Conservation (phyloP, 2,113 vertebrate species). For the human region DNA sequence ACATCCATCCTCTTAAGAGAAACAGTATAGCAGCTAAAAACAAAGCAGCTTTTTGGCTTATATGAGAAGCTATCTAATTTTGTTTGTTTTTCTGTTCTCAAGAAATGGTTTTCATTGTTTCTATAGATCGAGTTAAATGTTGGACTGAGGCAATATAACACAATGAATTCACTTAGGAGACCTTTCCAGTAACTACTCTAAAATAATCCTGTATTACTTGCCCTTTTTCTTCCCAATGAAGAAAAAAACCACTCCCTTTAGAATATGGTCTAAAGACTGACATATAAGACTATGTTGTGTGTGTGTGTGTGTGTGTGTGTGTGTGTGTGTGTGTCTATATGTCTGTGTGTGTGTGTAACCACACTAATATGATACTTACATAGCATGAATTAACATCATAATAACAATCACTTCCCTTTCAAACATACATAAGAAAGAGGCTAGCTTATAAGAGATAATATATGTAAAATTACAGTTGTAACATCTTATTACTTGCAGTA, state of each 20-base stretch:
- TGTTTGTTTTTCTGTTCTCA: constrained; percentile 35
- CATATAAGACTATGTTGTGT: neutral
- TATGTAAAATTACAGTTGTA: neutral
- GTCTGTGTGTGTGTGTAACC: neutral
- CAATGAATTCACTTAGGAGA: constrained; percentile 27
- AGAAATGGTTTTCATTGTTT: constrained; percentile 35
- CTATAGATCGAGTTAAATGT: constrained; percentile 21
- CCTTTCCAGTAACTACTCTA: neutral
- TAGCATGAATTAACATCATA: neutral
- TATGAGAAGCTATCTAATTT: neutral
- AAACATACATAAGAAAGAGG: neutral
- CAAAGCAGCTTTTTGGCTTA: neutral
- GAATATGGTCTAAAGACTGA: neutral
- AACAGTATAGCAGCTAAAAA: constrained; percentile 41
- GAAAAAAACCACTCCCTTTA: neutral
- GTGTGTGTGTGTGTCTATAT: neutral
- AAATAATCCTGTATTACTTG: constrained; percentile 8
- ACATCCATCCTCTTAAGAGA: neutral
- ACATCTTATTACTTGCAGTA: neutral
- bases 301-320: neutral
- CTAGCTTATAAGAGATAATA: neutral
- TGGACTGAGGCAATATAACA: constrained; percentile 2
- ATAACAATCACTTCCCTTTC: neutral
- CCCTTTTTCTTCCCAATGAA: constrained; percentile 33
- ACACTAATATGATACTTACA: neutral